A percentile compares a stretch with the other conserved stretches of the same genome.
Evolutionary conservation across 2,888 invertebrate species (phyloP).

Genomic region (Crioceris asparagi): DNA sequence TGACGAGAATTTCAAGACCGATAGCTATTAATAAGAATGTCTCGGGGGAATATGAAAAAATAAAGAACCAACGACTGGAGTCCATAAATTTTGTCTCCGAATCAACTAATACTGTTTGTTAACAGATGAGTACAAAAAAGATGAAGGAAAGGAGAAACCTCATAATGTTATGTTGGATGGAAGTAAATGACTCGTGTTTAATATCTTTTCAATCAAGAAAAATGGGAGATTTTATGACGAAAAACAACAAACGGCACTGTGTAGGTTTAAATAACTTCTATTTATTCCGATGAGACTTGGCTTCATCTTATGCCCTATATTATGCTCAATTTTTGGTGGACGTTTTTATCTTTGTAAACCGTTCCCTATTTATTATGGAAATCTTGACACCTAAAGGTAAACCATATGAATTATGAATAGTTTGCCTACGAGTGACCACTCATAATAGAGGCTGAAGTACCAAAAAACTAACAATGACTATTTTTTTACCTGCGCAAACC

Average conservation of each 20-base stretch:
- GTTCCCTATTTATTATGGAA: no score
- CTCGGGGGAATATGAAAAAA: conserved; percentile 1
- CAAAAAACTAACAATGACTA: no score
- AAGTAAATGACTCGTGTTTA: conserved; percentile 6
- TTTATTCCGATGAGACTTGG: no score
- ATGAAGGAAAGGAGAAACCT: conserved; percentile 1
- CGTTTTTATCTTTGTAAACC: no score
- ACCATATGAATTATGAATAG: no score
- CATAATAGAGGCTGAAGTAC: no score
- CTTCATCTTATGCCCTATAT: no score
- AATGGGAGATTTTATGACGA: conserved; percentile 1
- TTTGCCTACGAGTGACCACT: no score
- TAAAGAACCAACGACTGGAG: neutral
- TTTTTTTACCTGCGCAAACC: no score
- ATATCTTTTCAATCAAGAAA: conserved; percentile 7
- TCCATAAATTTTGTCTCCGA: conserved; percentile 1
- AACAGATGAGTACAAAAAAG: neutral
- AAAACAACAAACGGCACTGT: neutral
- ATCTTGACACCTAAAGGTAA: no score
- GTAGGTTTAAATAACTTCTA: neutral
- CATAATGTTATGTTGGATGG: conserved; percentile 2
- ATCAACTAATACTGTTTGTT: conserved; percentile 3
- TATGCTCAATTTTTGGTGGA: no score
- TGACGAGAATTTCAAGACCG: conserved; percentile 1
- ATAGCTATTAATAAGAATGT: neutral